A percentile compares a stretch with the other conserved stretches of the same genome.
Evolutionary conservation across 2,888 invertebrate genomes (phyloP).

Genomic region (Cremastinae sp.): DNA sequence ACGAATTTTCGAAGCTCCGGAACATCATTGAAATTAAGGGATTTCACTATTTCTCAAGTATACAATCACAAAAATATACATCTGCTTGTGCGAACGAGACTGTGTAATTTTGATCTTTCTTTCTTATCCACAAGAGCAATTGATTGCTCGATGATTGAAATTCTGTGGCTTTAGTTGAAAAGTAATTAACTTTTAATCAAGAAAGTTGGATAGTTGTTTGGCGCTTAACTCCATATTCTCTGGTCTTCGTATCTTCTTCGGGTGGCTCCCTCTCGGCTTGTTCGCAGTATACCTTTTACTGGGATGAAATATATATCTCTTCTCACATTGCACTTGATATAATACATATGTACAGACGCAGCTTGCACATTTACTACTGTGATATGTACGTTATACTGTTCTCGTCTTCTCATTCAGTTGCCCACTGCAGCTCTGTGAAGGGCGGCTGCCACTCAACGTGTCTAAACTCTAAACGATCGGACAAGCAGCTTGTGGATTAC

Average conservation of each 20-base stretch:
- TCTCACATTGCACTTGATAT: constrained; percentile 16
- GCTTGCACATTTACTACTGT: not conserved
- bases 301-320: constrained; percentile 34
- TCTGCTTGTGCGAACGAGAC: constrained; percentile 5
- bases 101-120: constrained; percentile 30
- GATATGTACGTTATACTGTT: constrained; percentile 20
- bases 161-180: constrained; percentile 74
- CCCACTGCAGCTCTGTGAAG: constrained; percentile 56
- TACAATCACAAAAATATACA: too few species aligned
- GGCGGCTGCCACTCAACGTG: constrained; percentile 71
- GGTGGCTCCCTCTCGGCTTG: constrained; percentile 31
- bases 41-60: too few species aligned
- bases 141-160: constrained; percentile 76
- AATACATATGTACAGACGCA: constrained; percentile 20
- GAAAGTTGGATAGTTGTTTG: constrained; percentile 73
- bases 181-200: constrained; percentile 78
- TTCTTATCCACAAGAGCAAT: constrained; percentile 65
- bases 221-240: constrained; percentile 58
- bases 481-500: constrained; percentile 64
- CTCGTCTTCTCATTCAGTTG: constrained; percentile 26
- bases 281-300: constrained; percentile 6
- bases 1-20: too few species aligned
- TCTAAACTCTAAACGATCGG: constrained; percentile 69
- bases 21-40: too few species aligned
- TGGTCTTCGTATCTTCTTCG: constrained; percentile 30